Evolutionary conservation across 2,888 invertebrate species (phyloP), one percentile per base, ranked within the genome.

Genomic region (Cecidostiba fungosa): DNA sequence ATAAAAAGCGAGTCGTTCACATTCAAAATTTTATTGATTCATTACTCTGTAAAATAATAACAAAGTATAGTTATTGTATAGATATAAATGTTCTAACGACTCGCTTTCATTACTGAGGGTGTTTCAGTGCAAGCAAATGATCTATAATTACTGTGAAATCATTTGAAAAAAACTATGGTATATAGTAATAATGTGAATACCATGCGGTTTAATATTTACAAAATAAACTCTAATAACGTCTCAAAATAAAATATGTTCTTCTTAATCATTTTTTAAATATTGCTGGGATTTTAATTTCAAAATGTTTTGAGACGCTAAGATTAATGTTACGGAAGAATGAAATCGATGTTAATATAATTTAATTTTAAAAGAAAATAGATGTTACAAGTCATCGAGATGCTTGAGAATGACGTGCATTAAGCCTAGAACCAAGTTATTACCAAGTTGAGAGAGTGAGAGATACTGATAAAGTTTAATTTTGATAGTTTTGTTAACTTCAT

Each of bases 121-220:
- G 16, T 76, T 62, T 62, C 47, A 77, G 36, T 83, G 82, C 66
- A 29, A 43, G 70, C 54, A 23, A 84, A 54, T 59, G 23, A 59
- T 77, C 32, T 43, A 69, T 59, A 70, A 69, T 69, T 1, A 77
- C 4, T 47, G 39, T 77, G 32, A 16, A 47, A 82, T 66, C 3
- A 36, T 43, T 76, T 70, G 6, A 70, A n/a, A 54, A 39, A 50
- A n/a, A 29, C 23, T 70, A 59, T 43, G 29, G 54, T 59, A 59
- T 59, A 19, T 16, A 78, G 66, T 66, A 80, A 72, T 50, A 43
- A 29, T 73, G 19, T 69, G 32, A 77, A 81, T 5, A 26, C 36
- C 85, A 81, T 85, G 81, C 85, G 23, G 59, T 77, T 69, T 70
- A 62, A 59, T 77, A 72, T 70, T 70, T 47, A 43, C 59, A 77